Base-by-base conservation (phyloP, 2,113 vertebrate genomes). In the Tragelaphus strepsiceros region DNA sequence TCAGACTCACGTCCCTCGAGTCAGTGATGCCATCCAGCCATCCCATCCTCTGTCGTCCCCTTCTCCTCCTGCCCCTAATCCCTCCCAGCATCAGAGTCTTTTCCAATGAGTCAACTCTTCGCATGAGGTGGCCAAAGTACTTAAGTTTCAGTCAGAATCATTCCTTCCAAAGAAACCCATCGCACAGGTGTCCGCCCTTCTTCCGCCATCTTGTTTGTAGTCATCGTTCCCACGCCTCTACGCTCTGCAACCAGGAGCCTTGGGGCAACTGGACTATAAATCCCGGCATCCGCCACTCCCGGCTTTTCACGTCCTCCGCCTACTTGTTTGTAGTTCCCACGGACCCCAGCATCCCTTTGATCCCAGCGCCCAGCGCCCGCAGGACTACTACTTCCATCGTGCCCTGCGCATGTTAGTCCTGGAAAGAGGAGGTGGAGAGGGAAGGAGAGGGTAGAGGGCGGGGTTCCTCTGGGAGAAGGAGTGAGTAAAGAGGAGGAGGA, bases 161-260 rank as follows among this genome's bases (percentile, higher is more conserved):
- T 49, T 49, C 49, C 49, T 49, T 49, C 0, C 49, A 49, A 49
- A 49, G 97, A 98, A 98, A 96, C 98, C 98, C 98, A 97, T 97
- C 96, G 94, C 97, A 96, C 97, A 97, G 96, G 95, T 94, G 94
- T 96, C 88, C 96, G 90, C 64, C 97, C 92, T 96, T 97, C 88
- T 87, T 88, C 89, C 93, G 97, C 98, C 98, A 98, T 98, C 97
- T 98, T 98, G 97, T 85, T 97, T 98, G 98, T 98, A 98, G 98
- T 98, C 97, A 95, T 67, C 92, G 26, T 95, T 96, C 92, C 95
- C 59, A 49, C 90, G 97, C 94, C 97, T 97, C 92, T 94, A 90
- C 94, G 90, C 51, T 90, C 64, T 90, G 92, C 94, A 85, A 96
- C 74, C 77, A 77, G 97, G 84, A 92, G 90, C 81, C 92, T 90